Evolutionary conservation across 2,888 invertebrate species (phyloP).

Genomic region (Tinea trinotella): DNA sequence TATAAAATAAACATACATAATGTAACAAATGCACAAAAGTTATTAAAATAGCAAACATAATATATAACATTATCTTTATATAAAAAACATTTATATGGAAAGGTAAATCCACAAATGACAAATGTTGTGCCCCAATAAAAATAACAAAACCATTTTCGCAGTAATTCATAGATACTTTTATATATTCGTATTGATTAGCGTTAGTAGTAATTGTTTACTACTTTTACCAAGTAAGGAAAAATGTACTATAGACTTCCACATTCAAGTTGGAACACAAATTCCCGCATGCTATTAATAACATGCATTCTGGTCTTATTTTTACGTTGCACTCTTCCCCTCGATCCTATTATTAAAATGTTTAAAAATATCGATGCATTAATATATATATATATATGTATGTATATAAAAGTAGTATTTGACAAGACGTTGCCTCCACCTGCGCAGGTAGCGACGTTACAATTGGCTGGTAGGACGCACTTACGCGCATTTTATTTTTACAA

Average conservation of each 20-base stretch:
- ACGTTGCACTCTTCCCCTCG: slow-evolving; percentile 33
- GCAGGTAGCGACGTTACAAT: slow-evolving; percentile 19
- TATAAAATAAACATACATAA: too few species aligned
- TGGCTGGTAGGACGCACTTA: slow-evolving; percentile 28
- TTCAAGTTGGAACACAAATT: neutral
- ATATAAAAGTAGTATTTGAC: neutral
- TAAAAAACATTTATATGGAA: too few species aligned
- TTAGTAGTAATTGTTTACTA: too few species aligned
- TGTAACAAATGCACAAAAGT: too few species aligned
- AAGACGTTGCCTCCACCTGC: slow-evolving; percentile 44
- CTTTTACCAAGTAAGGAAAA: neutral
- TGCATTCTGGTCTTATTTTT: slow-evolving; percentile 23
- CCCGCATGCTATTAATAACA: neutral
- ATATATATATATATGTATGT: too few species aligned
- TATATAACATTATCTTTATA: too few species aligned
- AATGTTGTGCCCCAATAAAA: too few species aligned
- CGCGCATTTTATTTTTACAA: slow-evolving; percentile 30
- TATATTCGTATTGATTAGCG: too few species aligned
- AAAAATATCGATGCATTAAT: slow-evolving; percentile 51
- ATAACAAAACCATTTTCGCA: too few species aligned
- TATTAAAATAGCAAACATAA: too few species aligned
- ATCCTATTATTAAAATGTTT: slow-evolving; percentile 41
- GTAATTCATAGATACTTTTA: too few species aligned
- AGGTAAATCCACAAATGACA: too few species aligned
- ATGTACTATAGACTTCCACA: neutral